Base-by-base conservation (phyloP, 2,888 invertebrate genomes). In the Cephus nigrinus region DNA sequence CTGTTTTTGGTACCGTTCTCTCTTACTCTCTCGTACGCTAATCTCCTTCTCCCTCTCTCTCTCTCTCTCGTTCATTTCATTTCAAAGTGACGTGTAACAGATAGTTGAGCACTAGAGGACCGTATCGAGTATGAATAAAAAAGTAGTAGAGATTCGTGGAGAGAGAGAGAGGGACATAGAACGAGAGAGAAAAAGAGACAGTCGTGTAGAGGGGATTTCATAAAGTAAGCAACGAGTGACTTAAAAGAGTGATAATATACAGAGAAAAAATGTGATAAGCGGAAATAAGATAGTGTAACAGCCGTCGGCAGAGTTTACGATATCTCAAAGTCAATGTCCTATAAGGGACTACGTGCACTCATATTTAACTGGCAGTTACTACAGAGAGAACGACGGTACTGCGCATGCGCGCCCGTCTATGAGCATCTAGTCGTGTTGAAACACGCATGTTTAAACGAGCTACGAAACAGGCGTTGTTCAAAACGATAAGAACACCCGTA, bases 291-390 rank as follows among this genome's bases (percentile, higher is more conserved):
- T 90, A 90, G 86, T 85, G 87, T 81, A 81, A 81, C 73, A 82
- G 82, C 75, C 80, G 84, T 84, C 84, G 86, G 87, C 88, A 87
- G 84, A 86, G 87, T 86, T 82, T 80, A 85, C 86, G 88, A 89
- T 91, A 91, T 91, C 91, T 91, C 91, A 91, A 91, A 91, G 91
- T 91, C 91, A 91, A 91, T 91, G 91, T 91, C 91, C 91, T 91
- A 89, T 88, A 90, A 90, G 91, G 90, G 87, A 89, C 88, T 89
- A 80, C 76, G 73, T 73, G 75, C 77, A 77, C 72, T 72, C 78
- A 76, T 74, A 78, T 71, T 15, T 33, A 33, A 9, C 71, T 12
- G 31, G 3, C 32, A 4, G 71, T 71, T 55, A 55, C 55, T 55
- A 55, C 55, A 55, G 9, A 23, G 55, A 23, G 23, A 55, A 23